phyloP scores from a whole-genome alignment of 1,140 invertebrate species.

The Maniola jurtina region DNA sequence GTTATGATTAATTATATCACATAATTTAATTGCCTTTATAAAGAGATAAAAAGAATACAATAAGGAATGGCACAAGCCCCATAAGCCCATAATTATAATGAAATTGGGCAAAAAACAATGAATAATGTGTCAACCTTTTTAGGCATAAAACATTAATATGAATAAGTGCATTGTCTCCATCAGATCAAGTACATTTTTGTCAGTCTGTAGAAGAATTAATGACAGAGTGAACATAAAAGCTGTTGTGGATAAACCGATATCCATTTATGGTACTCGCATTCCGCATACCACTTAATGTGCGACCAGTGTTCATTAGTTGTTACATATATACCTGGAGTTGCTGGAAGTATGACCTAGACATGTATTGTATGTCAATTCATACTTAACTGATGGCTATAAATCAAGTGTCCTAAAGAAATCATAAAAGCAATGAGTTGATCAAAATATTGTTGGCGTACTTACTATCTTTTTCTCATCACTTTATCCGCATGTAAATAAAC shows the following conservation, averaged over 20 bases:
- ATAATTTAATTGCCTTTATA: too few species aligned
- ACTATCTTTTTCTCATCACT: too few species aligned
- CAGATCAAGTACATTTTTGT: not conserved
- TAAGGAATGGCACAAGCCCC: not conserved
- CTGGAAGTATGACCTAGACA: slow-evolving; percentile 4
- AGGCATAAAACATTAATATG: slow-evolving; percentile 2
- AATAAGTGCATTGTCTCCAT: slow-evolving; percentile 11
- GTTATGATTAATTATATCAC: too few species aligned
- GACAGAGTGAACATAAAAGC: slow-evolving; percentile 15
- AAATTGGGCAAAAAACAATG: slow-evolving; percentile 2
- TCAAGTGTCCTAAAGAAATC: too few species aligned
- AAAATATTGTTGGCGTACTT: too few species aligned
- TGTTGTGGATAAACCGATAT: slow-evolving; percentile 15
- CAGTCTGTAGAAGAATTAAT: slow-evolving; percentile 22
- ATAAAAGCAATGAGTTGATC: too few species aligned
- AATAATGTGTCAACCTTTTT: not conserved
- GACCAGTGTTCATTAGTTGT: slow-evolving; percentile 32
- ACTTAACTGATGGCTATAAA: too few species aligned
- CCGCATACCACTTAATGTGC: slow-evolving; percentile 46
- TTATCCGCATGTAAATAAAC: too few species aligned
- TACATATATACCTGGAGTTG: slow-evolving; percentile 54
- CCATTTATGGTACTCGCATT: slow-evolving; percentile 47
- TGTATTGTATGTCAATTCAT: not conserved
- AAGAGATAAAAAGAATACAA: too few species aligned
- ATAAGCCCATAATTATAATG: not conserved